A percentile compares a stretch with the other conserved stretches of the same genome.
These are phyloP conservation scores for Hylomyscus alleni DNA, from an alignment of 2,797 vertebrate genomes.

Conservation along the genomic window DNA sequence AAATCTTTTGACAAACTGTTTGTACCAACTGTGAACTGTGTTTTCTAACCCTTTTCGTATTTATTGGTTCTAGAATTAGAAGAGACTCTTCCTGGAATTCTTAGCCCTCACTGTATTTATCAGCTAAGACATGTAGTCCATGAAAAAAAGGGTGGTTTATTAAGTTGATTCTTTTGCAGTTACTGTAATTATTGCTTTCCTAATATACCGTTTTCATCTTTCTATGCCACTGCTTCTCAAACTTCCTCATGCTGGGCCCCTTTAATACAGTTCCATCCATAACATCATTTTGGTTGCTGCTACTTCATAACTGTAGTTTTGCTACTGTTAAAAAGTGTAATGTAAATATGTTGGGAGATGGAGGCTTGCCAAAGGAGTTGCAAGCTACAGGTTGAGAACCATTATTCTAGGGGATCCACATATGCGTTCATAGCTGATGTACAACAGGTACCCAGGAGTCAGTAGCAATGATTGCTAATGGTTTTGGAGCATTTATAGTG, in stretches of 20 bases:
- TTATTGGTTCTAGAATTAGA: neutral
- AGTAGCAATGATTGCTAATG: neutral
- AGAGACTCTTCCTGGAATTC: neutral
- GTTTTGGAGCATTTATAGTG: slow-evolving; percentile 45
- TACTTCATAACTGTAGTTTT: neutral
- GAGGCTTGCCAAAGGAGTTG: neutral
- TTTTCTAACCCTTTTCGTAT: slow-evolving; percentile 5
- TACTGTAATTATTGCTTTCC: neutral
- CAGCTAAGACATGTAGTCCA: neutral
- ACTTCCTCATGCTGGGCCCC: too few relatives aligned
- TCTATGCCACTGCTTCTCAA: neutral
- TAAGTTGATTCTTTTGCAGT: neutral
- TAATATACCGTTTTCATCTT: rapidly evolving
- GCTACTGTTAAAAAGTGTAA: neutral
- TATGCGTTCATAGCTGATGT: neutral
- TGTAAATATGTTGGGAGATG: neutral
- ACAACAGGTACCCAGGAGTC: rapidly evolving
- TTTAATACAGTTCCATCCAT: neutral
- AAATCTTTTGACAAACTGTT: neutral
- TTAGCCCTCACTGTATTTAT: neutral
- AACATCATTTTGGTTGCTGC: neutral
- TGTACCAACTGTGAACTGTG: neutral
- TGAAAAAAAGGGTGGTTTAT: neutral
- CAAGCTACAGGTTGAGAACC: neutral
- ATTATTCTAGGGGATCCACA: too few relatives aligned